Percentiles rank a stretch among this genome's conserved stretches.
These are phyloP conservation scores for Actenoides hombroni DNA, from an alignment of 2,113 vertebrate species.

Conservation along the genomic window DNA sequence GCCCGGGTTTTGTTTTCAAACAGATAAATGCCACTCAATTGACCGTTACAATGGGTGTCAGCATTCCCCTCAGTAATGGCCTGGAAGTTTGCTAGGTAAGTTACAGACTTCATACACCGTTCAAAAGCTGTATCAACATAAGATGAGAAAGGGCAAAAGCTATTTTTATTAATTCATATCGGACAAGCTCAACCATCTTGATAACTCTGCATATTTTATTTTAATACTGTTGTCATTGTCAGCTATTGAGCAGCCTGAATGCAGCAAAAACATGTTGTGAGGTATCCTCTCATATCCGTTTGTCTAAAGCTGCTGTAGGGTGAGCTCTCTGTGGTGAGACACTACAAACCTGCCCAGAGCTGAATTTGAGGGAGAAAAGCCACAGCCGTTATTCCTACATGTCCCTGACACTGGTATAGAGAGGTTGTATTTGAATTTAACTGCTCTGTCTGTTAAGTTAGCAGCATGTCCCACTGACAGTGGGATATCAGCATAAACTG, in stretches of 20 bases:
- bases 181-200: background rate
- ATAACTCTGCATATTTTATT: background rate
- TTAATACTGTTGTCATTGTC: background rate
- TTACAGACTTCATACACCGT: background rate
- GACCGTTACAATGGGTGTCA: background rate
- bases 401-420: background rate
- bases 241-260: background rate
- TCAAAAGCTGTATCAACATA: background rate
- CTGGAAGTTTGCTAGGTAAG: background rate
- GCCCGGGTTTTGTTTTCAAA: background rate
- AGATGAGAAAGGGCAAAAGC: background rate
- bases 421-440: background rate
- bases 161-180: background rate
- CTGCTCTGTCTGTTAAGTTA: background rate
- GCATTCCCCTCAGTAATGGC: background rate
- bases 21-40: background rate
- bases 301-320: background rate
- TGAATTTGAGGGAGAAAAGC: background rate
- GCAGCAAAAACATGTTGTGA: background rate
- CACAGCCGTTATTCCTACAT: background rate
- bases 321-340: background rate
- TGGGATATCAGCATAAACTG: background rate
- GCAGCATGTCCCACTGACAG: background rate
- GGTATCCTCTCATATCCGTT: background rate
- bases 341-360: background rate